phyloP scores from a whole-genome alignment of 1,140 invertebrate genomes.

The Potamilus streckersoni region DNA sequence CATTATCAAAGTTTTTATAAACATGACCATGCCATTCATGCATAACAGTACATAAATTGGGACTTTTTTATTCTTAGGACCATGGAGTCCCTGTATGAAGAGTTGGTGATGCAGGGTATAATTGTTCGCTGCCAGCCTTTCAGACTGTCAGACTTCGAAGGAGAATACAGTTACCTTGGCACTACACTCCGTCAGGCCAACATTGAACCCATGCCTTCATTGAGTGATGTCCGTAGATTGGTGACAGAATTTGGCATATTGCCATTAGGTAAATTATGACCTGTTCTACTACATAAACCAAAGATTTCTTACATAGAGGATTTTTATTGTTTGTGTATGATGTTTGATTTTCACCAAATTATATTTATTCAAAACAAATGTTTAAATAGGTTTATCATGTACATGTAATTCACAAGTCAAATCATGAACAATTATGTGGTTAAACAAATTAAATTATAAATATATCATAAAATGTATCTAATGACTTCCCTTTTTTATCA shows the following conservation, averaged over 20 bases:
- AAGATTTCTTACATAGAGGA: too few relatives aligned
- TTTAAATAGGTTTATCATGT: too few relatives aligned
- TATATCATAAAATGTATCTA: too few relatives aligned
- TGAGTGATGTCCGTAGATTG: conserved; percentile 88
- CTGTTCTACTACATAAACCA: too few relatives aligned
- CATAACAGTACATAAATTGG: not conserved
- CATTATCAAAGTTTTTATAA: not conserved
- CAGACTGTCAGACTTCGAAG: conserved; percentile 80
- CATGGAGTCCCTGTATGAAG: conserved; percentile 78
- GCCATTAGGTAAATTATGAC: conserved; percentile 75
- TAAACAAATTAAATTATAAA: too few relatives aligned
- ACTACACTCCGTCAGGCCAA: conserved; percentile 66
- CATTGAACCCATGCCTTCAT: conserved; percentile 72
- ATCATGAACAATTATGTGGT: too few relatives aligned
- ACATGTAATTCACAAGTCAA: too few relatives aligned
- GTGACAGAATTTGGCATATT: conserved; percentile 91
- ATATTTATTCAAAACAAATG: too few relatives aligned
- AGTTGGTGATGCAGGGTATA: conserved; percentile 89
- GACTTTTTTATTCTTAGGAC: conserved; percentile 45
- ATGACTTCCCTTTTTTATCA: too few relatives aligned
- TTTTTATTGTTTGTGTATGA: too few relatives aligned
- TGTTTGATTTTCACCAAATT: too few relatives aligned
- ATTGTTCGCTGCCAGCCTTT: conserved; percentile 81
- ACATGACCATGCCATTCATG: not conserved
- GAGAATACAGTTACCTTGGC: conserved; percentile 82